Percentiles rank a stretch among this genome's conserved stretches.
These are phyloP conservation scores for Buphagus erythrorhynchus DNA, from an alignment of 2,797 vertebrate genomes.

Conservation along the genomic window DNA sequence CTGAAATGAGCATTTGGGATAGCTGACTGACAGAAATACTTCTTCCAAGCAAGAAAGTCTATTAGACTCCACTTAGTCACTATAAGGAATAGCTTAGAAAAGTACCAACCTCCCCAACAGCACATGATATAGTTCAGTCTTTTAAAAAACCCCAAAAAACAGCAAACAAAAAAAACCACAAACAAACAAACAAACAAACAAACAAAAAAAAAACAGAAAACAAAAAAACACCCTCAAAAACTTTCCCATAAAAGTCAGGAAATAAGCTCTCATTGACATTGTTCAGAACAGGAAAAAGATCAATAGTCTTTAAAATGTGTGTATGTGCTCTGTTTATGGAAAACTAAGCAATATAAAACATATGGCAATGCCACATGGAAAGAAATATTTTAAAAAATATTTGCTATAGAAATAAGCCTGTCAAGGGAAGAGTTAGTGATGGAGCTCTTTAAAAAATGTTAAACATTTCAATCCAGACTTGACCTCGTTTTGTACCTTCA, in stretches of 20 bases:
- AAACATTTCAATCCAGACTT: not conserved
- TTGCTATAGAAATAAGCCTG: not conserved
- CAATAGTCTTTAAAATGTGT: not conserved
- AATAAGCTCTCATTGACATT: not conserved
- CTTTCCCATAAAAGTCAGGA: not conserved
- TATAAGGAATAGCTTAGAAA: not conserved
- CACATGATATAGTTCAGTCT: not conserved
- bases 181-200: not conserved
- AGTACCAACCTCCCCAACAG: not conserved
- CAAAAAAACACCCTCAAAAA: not conserved
- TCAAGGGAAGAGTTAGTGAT: not conserved
- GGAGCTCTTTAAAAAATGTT: not conserved
- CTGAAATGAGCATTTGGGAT: fast-evolving
- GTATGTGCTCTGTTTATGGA: constrained; percentile 14
- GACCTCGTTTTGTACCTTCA: not conserved
- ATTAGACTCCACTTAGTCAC: not conserved
- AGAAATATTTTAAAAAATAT: not conserved
- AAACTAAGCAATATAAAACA: constrained; percentile 20
- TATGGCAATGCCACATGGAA: constrained; percentile 16
- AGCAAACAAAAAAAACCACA: not conserved
- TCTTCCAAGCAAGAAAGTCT: not conserved
- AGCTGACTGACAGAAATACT: not conserved
- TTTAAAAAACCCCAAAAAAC: not conserved
- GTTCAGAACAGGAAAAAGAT: constrained; percentile 19
- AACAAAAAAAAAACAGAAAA: not conserved